These are phyloP conservation scores for Calliphora vomitoria DNA, from an alignment of 2,888 invertebrate species.

Conservation along the genomic window DNA sequence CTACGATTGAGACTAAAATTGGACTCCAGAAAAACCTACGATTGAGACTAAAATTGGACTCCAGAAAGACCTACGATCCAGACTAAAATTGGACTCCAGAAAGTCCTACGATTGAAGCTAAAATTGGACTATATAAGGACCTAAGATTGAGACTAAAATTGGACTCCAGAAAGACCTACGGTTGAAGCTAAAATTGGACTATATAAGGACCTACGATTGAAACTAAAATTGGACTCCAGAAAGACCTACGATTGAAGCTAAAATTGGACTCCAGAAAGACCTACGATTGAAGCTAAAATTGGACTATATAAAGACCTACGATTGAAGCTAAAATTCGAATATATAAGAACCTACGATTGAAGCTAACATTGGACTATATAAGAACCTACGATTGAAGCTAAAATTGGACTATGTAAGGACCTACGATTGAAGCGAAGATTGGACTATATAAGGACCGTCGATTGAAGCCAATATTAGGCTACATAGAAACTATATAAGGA, in stretches of 20 bases:
- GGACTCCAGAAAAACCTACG: no score
- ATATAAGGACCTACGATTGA: no score
- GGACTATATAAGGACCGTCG: no score
- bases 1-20: background rate
- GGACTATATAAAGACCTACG: no score
- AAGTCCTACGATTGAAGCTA: no score
- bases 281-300: background rate
- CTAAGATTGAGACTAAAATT: background rate
- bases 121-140: background rate
- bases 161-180: no score
- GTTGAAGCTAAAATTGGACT: background rate
- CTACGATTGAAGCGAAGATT: background rate
- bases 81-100: background rate
- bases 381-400: no score
- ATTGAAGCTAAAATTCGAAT: conserved; percentile 85
- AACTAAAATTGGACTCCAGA: background rate
- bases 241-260: no score
- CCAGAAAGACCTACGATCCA: no score
- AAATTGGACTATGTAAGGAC: background rate
- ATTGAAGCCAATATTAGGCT: no score
- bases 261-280: background rate
- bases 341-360: conserved; percentile 90
- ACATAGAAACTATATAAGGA: no score
- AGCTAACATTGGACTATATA: no score
- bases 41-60: background rate